phyloP scores from a whole-genome alignment of 2,888 invertebrate genomes.

The Lomographa bimaculata region DNA sequence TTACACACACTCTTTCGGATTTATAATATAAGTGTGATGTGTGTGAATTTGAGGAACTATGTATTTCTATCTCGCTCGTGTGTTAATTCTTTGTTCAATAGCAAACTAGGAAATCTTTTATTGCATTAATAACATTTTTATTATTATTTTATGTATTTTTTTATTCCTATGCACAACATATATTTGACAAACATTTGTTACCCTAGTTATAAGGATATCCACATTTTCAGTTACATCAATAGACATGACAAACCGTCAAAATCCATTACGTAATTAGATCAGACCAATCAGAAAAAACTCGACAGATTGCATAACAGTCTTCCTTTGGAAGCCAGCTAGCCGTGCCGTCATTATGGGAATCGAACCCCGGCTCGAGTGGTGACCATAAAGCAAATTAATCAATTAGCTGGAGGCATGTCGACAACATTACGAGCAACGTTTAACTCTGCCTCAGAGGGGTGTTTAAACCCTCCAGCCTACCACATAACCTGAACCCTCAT shows the following conservation, averaged over 20 bases:
- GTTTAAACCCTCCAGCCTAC: conserved; percentile 46
- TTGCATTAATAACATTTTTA: no score
- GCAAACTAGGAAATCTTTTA: no score
- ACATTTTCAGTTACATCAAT: no score
- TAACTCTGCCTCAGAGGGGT: conserved; percentile 65
- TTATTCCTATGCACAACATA: no score
- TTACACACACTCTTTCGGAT: no score
- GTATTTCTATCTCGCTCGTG: no score
- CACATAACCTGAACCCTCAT: conserved; percentile 21
- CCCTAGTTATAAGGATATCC: no score
- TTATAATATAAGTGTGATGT: no score
- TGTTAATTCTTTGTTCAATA: no score
- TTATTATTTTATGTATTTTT: no score
- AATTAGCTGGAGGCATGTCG: conserved; percentile 82
- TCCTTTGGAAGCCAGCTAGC: conserved; percentile 63
- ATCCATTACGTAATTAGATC: conserved; percentile 49
- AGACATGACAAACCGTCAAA: conserved; percentile 17
- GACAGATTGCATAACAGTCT: conserved; percentile 79
- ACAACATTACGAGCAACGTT: conserved; percentile 80
- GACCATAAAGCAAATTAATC: conserved; percentile 84
- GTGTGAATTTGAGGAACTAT: no score
- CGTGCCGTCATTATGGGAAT: conserved; percentile 72
- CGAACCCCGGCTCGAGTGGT: conserved; percentile 74
- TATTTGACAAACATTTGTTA: no score
- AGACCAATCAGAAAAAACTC: conserved; percentile 62